These are phyloP conservation scores for Himalopsyche anomala DNA, from an alignment of 2,888 invertebrate species.

Conservation along the genomic window DNA sequence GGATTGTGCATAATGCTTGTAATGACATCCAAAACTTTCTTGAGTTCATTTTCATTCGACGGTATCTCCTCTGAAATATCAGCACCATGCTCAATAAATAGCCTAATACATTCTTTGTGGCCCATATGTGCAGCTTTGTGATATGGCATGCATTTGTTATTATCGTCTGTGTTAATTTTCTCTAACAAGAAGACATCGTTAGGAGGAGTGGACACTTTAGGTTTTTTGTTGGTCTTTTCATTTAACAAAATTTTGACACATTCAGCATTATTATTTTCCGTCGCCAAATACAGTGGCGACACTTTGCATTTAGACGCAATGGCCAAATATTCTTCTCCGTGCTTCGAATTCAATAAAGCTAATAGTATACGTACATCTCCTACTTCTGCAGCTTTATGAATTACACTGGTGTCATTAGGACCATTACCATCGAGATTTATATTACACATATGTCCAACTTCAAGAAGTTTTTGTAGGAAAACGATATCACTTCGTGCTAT, in stretches of 20 bases:
- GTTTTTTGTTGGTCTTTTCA: not conserved
- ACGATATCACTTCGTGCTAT: not conserved
- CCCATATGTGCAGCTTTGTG: not conserved
- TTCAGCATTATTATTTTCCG: not conserved
- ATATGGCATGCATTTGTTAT: not conserved
- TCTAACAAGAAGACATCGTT: not conserved
- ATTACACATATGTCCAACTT: too few relatives aligned
- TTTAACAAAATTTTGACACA: not conserved
- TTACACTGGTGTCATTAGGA: not conserved
- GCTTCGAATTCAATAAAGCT: not conserved
- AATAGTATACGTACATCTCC: not conserved
- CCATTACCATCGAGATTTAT: not conserved
- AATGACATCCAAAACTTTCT: not conserved
- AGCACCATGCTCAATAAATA: not conserved
- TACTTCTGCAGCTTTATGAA: conserved; percentile 2
- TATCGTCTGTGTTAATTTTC: not conserved
- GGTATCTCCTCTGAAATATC: not conserved
- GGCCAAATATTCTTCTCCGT: too few relatives aligned
- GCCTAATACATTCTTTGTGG: not conserved
- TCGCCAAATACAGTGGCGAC: not conserved
- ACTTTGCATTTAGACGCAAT: not conserved
- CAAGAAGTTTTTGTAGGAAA: not conserved
- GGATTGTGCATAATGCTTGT: not conserved
- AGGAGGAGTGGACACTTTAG: not conserved
- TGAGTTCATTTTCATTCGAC: not conserved